Evolutionary conservation across 2,888 invertebrate species (phyloP).

Genomic region (Petrolisthes cinctipes): DNA sequence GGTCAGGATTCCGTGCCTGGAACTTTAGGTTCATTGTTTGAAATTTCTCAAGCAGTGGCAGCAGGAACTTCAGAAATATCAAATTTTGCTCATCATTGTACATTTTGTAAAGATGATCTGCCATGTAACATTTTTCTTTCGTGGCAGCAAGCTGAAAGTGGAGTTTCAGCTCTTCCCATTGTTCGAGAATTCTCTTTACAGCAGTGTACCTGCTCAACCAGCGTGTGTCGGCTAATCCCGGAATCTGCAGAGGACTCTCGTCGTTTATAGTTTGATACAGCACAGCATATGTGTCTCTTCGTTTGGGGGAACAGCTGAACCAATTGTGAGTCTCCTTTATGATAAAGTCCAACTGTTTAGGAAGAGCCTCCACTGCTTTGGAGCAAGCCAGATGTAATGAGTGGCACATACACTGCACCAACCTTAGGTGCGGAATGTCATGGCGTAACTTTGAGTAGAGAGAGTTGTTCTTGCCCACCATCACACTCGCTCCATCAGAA

Average conservation of each 20-base stretch:
- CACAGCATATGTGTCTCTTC: not conserved
- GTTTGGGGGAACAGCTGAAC: slow-evolving; percentile 1
- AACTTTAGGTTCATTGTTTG: not conserved
- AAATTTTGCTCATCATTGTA: not conserved
- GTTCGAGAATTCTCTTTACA: not conserved
- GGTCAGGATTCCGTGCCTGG: not conserved
- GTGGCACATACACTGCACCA: not conserved
- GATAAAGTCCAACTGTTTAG: not conserved
- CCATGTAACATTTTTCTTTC: not conserved
- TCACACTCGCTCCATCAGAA: not conserved
- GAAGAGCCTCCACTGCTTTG: not conserved
- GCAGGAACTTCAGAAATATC: not conserved
- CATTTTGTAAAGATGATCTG: not conserved
- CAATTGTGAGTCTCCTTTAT: not conserved
- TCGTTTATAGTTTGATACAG: not conserved
- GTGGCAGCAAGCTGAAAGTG: not conserved
- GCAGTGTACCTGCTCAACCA: not conserved
- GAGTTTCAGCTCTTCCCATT: not conserved
- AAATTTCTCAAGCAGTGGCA: not conserved
- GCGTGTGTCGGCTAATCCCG: not conserved
- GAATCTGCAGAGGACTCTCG: not conserved
- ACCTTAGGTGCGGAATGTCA: not conserved
- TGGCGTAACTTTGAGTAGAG: not conserved
- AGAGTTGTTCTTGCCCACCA: not conserved
- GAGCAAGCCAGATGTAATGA: not conserved